A percentile compares a stretch with the other conserved stretches of the same genome.
Evolutionary conservation across 2,888 invertebrate species (phyloP).

Genomic region (Imbricaverruca yamaguchii): DNA sequence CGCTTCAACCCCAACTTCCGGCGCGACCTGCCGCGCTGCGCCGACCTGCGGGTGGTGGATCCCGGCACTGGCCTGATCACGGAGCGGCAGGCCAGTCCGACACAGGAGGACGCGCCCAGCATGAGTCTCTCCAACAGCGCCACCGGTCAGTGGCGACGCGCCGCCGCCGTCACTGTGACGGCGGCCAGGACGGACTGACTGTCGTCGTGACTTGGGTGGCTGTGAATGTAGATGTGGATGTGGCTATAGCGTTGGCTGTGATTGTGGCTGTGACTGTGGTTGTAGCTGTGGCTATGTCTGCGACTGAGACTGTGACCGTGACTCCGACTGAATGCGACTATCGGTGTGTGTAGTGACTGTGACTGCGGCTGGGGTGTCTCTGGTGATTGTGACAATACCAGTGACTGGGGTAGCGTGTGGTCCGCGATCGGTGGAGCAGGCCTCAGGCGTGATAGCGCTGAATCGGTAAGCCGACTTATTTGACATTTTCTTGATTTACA

Average conservation of each 20-base stretch:
- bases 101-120: neutral
- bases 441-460: too few relatives aligned
- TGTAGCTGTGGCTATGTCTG: too few relatives aligned
- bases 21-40: slow-evolving; percentile 11
- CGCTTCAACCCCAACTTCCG: slow-evolving; percentile 21
- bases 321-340: too few relatives aligned
- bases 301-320: neutral
- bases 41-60: neutral
- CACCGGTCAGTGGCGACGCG: neutral
- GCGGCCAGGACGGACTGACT: too few relatives aligned
- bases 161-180: neutral
- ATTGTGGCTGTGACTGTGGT: neutral
- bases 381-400: too few relatives aligned
- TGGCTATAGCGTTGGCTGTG: neutral
- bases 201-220: too few relatives aligned
- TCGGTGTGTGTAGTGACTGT: neutral
- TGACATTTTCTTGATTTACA: too few relatives aligned
- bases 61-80: neutral
- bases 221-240: too few relatives aligned
- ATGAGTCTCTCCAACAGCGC: neutral
- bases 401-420: too few relatives aligned
- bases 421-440: too few relatives aligned
- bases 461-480: too few relatives aligned
- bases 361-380: neutral
- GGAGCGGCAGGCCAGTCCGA: neutral